Evolutionary conservation across 2,797 vertebrate species (phyloP).

Genomic region (Sebastes paucispinis): DNA sequence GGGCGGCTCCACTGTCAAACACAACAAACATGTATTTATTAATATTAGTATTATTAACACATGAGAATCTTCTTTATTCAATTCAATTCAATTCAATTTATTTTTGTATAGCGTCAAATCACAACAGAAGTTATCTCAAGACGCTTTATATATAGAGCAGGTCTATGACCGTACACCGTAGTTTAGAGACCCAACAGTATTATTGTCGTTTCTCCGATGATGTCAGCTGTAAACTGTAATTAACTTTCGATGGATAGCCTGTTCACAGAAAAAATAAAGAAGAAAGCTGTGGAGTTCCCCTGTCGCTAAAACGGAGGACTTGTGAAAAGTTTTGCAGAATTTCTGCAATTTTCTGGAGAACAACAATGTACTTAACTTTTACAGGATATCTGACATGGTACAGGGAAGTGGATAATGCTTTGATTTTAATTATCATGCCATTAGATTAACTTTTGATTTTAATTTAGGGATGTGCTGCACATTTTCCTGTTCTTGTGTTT

Average conservation of each 20-base stretch:
- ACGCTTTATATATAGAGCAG: too few species aligned
- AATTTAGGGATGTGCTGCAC: neutral
- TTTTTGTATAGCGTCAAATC: too few species aligned
- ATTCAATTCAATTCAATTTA: too few species aligned
- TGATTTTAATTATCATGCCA: neutral
- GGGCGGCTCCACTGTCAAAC: slow-evolving; percentile 83
- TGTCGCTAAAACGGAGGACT: neutral
- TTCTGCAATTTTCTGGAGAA: neutral
- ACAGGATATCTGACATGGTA: neutral
- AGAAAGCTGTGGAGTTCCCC: neutral
- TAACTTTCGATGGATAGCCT: neutral
- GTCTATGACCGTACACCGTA: too few species aligned
- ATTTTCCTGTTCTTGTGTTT: neutral
- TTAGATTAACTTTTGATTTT: neutral
- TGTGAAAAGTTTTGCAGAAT: neutral
- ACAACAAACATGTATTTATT: slow-evolving; percentile 4
- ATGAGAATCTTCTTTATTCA: neutral
- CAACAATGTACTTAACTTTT: neutral
- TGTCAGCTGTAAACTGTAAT: neutral
- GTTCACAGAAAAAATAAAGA: neutral
- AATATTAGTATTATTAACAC: neutral
- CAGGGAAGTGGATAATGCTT: neutral
- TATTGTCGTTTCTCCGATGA: neutral
- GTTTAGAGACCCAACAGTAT: too few species aligned
- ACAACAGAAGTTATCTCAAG: too few species aligned